phyloP scores from a whole-genome alignment of 2,888 invertebrate genomes.

The Miltochrista miniata region DNA sequence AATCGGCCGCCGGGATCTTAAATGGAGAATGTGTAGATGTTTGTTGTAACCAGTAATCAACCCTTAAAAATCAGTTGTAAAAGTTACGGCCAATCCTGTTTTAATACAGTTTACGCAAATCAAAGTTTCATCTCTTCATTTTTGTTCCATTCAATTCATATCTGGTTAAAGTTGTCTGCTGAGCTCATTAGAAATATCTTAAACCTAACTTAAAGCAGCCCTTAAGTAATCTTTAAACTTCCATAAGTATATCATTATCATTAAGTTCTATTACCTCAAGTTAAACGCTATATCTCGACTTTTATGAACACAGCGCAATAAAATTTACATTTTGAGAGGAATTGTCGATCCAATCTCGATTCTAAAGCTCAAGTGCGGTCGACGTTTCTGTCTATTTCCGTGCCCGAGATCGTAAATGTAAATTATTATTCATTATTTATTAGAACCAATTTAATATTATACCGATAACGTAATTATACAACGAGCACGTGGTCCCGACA shows the following conservation, averaged over 20 bases:
- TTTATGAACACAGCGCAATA: background rate
- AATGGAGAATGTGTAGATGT: too few species aligned
- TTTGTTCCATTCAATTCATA: too few species aligned
- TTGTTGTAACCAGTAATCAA: too few species aligned
- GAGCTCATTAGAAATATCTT: background rate
- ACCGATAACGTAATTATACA: slow-evolving; percentile 22
- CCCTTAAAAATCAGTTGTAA: too few species aligned
- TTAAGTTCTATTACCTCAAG: background rate
- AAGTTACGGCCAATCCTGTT: too few species aligned
- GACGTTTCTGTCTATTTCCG: slow-evolving; percentile 1
- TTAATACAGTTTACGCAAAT: too few species aligned
- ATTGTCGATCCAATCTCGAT: background rate
- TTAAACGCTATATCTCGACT: background rate
- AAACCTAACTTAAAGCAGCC: too few species aligned
- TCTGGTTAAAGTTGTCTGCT: too few species aligned
- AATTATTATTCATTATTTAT: slow-evolving; percentile 21
- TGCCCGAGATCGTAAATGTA: background rate
- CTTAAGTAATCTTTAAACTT: too few species aligned
- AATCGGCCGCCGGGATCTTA: too few species aligned
- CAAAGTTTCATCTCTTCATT: too few species aligned
- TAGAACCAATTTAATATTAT: slow-evolving; percentile 28
- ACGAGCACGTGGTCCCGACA: slow-evolving; percentile 29
- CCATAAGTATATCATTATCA: too few species aligned
- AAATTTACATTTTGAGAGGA: background rate
- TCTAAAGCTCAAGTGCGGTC: background rate